Conservation (phyloP, 1,140 invertebrate species). For the Araneus ventricosus region DNA sequence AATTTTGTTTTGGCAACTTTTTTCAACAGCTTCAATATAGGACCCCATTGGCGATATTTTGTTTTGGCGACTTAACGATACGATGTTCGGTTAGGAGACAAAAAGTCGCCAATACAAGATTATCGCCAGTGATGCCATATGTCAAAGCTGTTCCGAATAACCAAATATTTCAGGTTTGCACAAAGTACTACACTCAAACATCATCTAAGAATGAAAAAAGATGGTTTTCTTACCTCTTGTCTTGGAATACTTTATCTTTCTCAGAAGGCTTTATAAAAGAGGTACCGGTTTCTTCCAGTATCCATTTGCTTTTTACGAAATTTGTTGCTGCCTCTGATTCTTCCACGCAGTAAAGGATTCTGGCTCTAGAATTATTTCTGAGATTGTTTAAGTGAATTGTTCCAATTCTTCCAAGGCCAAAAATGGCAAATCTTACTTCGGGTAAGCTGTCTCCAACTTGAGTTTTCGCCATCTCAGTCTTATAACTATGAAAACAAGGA, state of each 20-base stretch:
- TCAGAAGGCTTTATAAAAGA: slow-evolving; percentile 82
- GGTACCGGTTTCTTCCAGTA: slow-evolving; percentile 78
- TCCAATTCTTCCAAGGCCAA: slow-evolving; percentile 84
- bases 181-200: too few species aligned
- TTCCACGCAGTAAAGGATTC: slow-evolving; percentile 84
- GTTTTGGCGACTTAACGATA: too few species aligned
- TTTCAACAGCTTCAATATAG: too few species aligned
- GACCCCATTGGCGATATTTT: too few species aligned
- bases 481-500: slow-evolving; percentile 19
- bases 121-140: too few species aligned
- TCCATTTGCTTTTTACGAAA: slow-evolving; percentile 82
- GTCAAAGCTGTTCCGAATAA: too few species aligned
- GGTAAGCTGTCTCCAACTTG: slow-evolving; percentile 67
- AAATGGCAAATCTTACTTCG: slow-evolving; percentile 81
- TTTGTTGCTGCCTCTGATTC: slow-evolving; percentile 81
- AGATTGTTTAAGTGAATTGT: slow-evolving; percentile 84
- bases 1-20: too few species aligned
- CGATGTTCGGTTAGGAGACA: too few species aligned
- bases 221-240: slow-evolving; percentile 81
- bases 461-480: neutral
- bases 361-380: slow-evolving; percentile 81
- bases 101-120: too few species aligned
- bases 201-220: neutral
- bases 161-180: too few species aligned
- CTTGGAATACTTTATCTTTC: slow-evolving; percentile 82